phyloP scores from a whole-genome alignment of 2,113 vertebrate species.

The Gnathonemus echidnorhynchus region DNA sequence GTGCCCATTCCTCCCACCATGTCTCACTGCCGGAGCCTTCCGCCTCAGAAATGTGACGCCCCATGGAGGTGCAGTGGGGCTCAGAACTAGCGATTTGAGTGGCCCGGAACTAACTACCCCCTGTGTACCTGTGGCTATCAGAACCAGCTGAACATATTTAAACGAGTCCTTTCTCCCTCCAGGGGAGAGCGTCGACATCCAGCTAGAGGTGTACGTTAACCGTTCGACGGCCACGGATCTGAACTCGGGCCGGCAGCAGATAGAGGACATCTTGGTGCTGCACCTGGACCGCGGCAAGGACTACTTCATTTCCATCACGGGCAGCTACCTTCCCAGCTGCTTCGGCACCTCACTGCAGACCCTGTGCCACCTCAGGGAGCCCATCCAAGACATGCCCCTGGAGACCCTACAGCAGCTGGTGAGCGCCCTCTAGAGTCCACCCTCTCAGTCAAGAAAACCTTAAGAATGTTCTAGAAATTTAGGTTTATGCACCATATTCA shows the following conservation, averaged over 20 bases:
- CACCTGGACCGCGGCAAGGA: constrained; percentile 86
- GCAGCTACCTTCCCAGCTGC: constrained; percentile 90
- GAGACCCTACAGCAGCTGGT: constrained; percentile 71
- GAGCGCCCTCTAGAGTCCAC: constrained; percentile 41
- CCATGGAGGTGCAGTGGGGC: neutral
- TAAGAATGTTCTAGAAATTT: neutral
- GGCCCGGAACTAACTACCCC: neutral
- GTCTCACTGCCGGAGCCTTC: neutral
- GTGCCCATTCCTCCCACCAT: neutral
- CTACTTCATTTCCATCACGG: constrained; percentile 84
- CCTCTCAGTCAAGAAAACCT: neutral
- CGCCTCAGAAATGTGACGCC: neutral
- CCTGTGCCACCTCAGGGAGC: constrained; percentile 75
- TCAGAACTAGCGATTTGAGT: neutral
- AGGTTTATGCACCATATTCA: neutral
- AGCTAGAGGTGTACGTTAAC: constrained; percentile 90
- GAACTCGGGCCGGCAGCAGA: constrained; percentile 73
- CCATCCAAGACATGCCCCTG: constrained; percentile 76
- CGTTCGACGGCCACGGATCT: constrained; percentile 77
- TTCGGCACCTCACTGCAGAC: constrained; percentile 77
- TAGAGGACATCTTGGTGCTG: constrained; percentile 92
- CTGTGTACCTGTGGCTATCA: neutral
- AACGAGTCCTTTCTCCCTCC: constrained; percentile 10
- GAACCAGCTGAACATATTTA: neutral
- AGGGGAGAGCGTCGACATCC: constrained; percentile 74